Conservation (phyloP, 2,888 invertebrate genomes). For the Helobdella robusta region DNA sequence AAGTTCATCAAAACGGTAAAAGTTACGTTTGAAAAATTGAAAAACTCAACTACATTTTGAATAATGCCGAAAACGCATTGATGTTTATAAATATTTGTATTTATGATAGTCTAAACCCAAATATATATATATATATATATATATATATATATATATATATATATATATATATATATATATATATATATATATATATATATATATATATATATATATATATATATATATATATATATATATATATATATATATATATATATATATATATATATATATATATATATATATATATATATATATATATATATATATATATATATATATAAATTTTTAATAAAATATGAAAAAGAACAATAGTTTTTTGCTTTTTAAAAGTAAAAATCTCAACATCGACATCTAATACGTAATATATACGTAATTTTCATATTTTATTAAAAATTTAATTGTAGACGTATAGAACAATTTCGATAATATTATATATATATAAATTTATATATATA, state of each 20-base stretch:
- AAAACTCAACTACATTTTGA: no score
- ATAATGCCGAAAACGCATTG: no score
- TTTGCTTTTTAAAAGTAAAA: no score
- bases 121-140: slow-evolving; percentile 9
- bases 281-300: not conserved
- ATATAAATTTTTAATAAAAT: not conserved
- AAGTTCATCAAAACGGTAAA: no score
- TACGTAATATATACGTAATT: no score
- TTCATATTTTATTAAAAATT: no score
- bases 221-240: not conserved
- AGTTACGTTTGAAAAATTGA: no score
- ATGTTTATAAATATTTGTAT: not conserved
- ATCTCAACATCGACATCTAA: no score
- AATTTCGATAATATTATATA: no score
- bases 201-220: slow-evolving; percentile 17
- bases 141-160: slow-evolving; percentile 19
- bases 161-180: slow-evolving; percentile 12
- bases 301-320: not conserved
- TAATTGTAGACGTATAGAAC: no score
- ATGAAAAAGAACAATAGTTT: no score
- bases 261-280: not conserved
- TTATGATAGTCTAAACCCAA: not conserved
- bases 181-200: slow-evolving; percentile 24
- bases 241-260: not conserved
- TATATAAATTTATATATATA: no score